Evolutionary conservation across 2,797 vertebrate genomes (phyloP), one percentile per base, ranked within the genome.

Genomic region (Hypotaenidia philippensis): DNA sequence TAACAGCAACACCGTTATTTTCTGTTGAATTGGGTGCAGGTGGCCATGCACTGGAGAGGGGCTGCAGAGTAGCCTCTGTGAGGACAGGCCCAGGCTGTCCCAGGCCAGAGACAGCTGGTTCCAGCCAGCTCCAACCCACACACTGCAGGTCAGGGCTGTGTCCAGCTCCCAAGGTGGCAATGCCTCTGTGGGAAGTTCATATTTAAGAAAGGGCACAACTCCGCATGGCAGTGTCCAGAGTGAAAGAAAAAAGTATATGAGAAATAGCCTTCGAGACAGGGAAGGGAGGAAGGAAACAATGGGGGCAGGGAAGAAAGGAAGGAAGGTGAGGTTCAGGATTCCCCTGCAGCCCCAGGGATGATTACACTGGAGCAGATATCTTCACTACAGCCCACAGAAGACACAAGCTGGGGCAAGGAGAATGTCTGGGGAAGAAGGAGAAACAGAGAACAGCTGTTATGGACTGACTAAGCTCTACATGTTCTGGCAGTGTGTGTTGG

Each of bases 121-220:
- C 56, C 55, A 32, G 12, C 18, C 0, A 0, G 17, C 34, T 63
- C 50, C 17, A 36, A 6, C 1, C 0, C 7, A 9, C 7, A 13
- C 40, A 29, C 9, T 6, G 1, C 63, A 16, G n/a, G 61, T 21
- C 21, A 6, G 11, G 3, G 36, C n/a, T 50, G 19, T 36, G 52
- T 19, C 38, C 44, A 9, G 6, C 8, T 20, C 60, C 25, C 60
- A 31, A 15, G 9, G 1, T 34, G 13, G 38, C 2, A 2, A 6
- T 3, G 2, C 25, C 32, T 45, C 20, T 47, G 53, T 14, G 32
- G 32, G n/a, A 18, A n/a, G 41, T 44, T 44, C 10, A 2, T 9
- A 16, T 44, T 22, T 65, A 38, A 38, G n/a, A 34, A 60, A 66
- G 20, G 32, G 13, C 29, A 31, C 38, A 47, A 16, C 29, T 47